These are phyloP conservation scores for Ranitomeya imitator DNA, from an alignment of 2,113 vertebrate genomes.

Conservation along the genomic window DNA sequence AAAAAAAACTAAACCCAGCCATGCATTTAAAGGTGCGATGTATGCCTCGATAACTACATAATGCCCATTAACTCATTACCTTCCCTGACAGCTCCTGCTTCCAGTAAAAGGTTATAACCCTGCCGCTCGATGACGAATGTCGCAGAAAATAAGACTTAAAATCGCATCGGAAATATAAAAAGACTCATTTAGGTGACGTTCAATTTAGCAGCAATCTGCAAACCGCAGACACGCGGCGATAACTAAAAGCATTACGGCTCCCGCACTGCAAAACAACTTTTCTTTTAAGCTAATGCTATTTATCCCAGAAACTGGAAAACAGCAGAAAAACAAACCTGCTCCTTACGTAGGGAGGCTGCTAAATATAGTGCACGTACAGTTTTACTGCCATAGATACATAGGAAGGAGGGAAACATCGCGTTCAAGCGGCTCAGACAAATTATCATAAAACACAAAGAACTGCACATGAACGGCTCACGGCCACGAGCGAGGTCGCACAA, in stretches of 20 bases:
- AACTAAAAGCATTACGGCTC: constrained; percentile 1
- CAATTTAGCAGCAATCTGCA: constrained; percentile 21
- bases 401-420: neutral
- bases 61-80: constrained; percentile 18
- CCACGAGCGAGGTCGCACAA: neutral
- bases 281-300: constrained; percentile 27
- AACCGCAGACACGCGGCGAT: neutral
- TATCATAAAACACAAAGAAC: neutral
- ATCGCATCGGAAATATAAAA: constrained; percentile 11
- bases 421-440: neutral
- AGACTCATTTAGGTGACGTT: constrained; percentile 13
- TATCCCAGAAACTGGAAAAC: constrained; percentile 43
- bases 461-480: neutral
- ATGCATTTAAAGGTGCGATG: constrained; percentile 1
- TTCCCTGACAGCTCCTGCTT: constrained; percentile 4
- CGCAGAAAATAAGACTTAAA: constrained; percentile 24
- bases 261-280: constrained; percentile 39
- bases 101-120: constrained; percentile 15
- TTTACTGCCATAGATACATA: constrained; percentile 39
- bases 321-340: constrained; percentile 47
- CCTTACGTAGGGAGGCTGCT: constrained; percentile 16
- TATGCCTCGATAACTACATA: neutral
- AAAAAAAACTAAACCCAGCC: neutral
- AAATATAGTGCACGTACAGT: constrained; percentile 41
- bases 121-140: neutral